These are phyloP conservation scores for Platyscapa corneri DNA, from an alignment of 1,140 invertebrate species.

Conservation along the genomic window DNA sequence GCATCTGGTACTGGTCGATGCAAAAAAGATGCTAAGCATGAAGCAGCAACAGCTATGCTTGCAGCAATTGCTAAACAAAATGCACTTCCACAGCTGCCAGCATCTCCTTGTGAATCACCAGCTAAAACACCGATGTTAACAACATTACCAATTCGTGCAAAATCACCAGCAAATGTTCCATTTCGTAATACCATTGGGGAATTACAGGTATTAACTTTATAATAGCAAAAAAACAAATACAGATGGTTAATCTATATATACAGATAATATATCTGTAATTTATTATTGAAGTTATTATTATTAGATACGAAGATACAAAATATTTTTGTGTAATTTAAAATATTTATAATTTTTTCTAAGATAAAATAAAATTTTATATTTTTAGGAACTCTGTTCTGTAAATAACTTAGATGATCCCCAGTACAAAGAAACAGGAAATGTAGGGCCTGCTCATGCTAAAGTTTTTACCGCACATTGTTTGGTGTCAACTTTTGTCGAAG, in stretches of 20 bases:
- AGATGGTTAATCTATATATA: not conserved
- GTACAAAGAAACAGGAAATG: conserved; percentile 79
- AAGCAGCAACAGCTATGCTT: conserved; percentile 78
- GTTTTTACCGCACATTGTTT: conserved; percentile 81
- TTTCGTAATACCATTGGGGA: conserved; percentile 69
- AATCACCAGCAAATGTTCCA: conserved; percentile 54
- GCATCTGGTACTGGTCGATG: conserved; percentile 78
- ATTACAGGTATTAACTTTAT: conserved; percentile 60
- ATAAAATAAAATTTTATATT: conserved; percentile 42
- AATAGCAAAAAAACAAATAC: not conserved
- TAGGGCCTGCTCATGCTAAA: conserved; percentile 83
- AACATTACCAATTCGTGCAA: conserved; percentile 51
- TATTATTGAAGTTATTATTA: no score
- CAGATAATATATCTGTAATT: not conserved
- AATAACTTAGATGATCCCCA: conserved; percentile 78
- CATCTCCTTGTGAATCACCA: conserved; percentile 63
- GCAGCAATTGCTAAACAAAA: conserved; percentile 67
- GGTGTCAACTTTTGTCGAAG: conserved; percentile 77
- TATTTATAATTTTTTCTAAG: not conserved
- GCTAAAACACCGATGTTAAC: conserved; percentile 55
- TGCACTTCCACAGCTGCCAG: conserved; percentile 68
- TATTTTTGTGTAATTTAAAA: no score
- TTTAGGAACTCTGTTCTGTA: conserved; percentile 77
- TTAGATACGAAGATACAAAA: no score
- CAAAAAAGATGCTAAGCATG: conserved; percentile 83